Conservation (phyloP, 2,797 vertebrate species). For the Platalea minor region DNA sequence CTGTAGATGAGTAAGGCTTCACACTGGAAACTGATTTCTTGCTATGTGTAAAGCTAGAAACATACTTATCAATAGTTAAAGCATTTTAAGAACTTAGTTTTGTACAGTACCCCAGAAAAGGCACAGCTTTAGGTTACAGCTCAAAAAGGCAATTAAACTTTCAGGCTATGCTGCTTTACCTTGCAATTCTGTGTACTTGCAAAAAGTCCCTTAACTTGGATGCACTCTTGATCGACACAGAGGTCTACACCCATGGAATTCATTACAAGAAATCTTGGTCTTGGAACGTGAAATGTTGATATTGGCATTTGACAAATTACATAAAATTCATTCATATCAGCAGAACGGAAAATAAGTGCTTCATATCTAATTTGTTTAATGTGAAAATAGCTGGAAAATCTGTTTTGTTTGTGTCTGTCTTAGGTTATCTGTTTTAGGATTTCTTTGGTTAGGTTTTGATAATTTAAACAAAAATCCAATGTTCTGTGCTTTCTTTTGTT, state of each 20-base stretch:
- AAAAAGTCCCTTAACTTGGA: not conserved
- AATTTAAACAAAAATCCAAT: not conserved
- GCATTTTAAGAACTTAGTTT: not conserved
- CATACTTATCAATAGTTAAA: not conserved
- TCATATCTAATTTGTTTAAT: not conserved
- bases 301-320: not conserved
- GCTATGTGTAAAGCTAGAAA: not conserved
- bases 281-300: not conserved
- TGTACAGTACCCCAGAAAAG: not conserved
- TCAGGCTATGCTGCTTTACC: not conserved
- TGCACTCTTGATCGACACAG: not conserved
- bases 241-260: not conserved
- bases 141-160: not conserved
- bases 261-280: not conserved
- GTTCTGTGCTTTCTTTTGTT: not conserved
- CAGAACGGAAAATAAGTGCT: not conserved
- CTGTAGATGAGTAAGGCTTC: not conserved
- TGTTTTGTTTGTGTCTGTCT: conserved; percentile 5
- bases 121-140: not conserved
- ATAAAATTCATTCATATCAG: not conserved
- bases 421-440: not conserved
- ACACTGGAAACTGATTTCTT: not conserved
- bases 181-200: not conserved
- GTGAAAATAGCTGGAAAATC: not conserved
- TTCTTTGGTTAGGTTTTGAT: conserved; percentile 7